Evolutionary conservation across 2,113 vertebrate genomes (phyloP).

Genomic region (Bos indicus): DNA sequence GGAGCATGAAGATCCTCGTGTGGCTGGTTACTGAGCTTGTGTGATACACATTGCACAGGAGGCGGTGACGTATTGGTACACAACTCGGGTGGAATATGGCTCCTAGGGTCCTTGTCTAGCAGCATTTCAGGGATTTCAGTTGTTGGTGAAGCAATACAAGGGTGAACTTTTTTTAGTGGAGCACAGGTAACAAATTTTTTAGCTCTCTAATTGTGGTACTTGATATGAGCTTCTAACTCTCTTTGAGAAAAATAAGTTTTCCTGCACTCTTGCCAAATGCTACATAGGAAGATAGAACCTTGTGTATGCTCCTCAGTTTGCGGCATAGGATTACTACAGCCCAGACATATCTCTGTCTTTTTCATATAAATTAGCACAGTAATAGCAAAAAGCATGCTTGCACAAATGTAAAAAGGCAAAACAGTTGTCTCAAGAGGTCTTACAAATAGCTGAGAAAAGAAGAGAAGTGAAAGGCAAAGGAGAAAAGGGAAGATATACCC

Average conservation of each 20-base stretch:
- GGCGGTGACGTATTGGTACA: conserved; percentile 82
- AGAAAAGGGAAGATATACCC: background rate
- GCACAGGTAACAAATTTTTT: conserved; percentile 82
- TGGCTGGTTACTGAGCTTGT: conserved; percentile 85
- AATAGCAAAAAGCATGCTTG: conserved; percentile 92
- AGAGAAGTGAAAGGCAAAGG: background rate
- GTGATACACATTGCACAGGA: conserved; percentile 80
- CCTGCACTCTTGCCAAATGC: conserved; percentile 88
- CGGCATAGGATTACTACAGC: conserved; percentile 88
- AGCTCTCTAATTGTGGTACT: conserved; percentile 87
- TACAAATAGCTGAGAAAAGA: background rate
- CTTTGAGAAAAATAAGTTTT: conserved; percentile 91
- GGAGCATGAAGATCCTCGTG: conserved; percentile 81
- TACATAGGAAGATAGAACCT: conserved; percentile 91
- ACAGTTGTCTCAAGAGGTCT: background rate
- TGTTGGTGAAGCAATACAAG: conserved; percentile 68
- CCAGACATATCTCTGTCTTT: conserved; percentile 86
- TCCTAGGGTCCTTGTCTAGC: conserved; percentile 75
- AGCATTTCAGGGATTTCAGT: conserved; percentile 85
- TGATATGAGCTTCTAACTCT: conserved; percentile 90
- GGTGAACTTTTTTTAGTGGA: conserved; percentile 81
- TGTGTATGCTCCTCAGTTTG: conserved; percentile 87
- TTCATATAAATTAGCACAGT: conserved; percentile 89
- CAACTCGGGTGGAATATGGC: conserved; percentile 84
- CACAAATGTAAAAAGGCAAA: conserved; percentile 66